A percentile compares a stretch with the other conserved stretches of the same genome.
These are phyloP conservation scores for Oscheius sp. DNA, from an alignment of 2,888 invertebrate species.

Conservation along the genomic window DNA sequence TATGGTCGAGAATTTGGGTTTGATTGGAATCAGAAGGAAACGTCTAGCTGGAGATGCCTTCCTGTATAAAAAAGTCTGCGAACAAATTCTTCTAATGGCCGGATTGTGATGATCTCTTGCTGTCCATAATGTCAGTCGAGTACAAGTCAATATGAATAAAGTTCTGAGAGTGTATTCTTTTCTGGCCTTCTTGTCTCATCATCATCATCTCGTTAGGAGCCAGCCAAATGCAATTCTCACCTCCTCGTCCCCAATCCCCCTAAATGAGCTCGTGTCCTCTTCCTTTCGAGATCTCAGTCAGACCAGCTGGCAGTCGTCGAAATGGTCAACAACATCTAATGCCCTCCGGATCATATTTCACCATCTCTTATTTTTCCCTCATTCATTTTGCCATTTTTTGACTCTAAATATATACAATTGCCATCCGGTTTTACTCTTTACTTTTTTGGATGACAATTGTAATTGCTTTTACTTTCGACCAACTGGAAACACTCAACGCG, in stretches of 20 bases:
- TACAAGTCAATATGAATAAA: neutral
- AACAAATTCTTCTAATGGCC: conserved; percentile 78
- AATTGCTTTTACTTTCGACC: no score
- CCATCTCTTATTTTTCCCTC: conserved; percentile 10
- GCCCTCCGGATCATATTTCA: conserved; percentile 18
- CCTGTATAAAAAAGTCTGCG: conserved; percentile 85
- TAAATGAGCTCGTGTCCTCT: conserved; percentile 5
- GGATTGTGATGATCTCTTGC: conserved; percentile 24
- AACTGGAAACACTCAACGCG: no score
- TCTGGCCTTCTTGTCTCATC: no score
- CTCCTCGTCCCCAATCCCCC: neutral
- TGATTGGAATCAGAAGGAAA: conserved; percentile 50
- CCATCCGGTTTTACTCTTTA: neutral
- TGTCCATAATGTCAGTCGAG: neutral
- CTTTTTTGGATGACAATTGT: no score
- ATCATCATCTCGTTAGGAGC: conserved; percentile 7
- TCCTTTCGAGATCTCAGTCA: no score
- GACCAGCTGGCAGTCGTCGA: neutral
- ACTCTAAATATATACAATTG: neutral
- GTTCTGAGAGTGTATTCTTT: neutral
- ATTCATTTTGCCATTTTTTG: neutral
- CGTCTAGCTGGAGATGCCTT: conserved; percentile 80
- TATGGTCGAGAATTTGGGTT: conserved; percentile 74
- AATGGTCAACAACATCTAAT: conserved; percentile 26
- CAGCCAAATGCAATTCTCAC: conserved; percentile 31